A percentile compares a stretch with the other conserved stretches of the same genome.
Evolutionary conservation across 2,888 invertebrate genomes (phyloP).

Genomic region (Desoria tigrina): DNA sequence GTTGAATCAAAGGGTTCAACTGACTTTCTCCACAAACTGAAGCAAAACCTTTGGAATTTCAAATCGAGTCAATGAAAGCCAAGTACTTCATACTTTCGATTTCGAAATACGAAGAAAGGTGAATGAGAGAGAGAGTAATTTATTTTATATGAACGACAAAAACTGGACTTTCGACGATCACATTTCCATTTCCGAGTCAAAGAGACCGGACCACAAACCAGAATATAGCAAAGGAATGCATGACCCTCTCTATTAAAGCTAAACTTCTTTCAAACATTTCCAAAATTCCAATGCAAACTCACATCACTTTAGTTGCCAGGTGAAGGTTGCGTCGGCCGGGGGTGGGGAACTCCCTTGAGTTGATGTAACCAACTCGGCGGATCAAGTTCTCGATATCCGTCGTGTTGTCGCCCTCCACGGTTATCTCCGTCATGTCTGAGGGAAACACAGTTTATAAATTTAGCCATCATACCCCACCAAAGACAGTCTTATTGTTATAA

Average conservation of each 20-base stretch:
- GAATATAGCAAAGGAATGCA: neutral
- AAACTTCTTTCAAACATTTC: too few species aligned
- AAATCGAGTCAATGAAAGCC: too few species aligned
- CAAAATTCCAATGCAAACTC: constrained; percentile 55
- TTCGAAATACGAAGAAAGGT: too few species aligned
- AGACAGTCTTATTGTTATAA: neutral
- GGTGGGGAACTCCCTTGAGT: constrained; percentile 88
- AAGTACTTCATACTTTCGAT: too few species aligned
- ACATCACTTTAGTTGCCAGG: constrained; percentile 77
- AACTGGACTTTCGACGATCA: too few species aligned
- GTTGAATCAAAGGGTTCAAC: too few species aligned
- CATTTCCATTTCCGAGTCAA: too few species aligned
- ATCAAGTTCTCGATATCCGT: constrained; percentile 84
- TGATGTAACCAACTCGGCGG: constrained; percentile 75
- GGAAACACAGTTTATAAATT: constrained; percentile 30
- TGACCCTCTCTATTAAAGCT: neutral
- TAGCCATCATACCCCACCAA: neutral
- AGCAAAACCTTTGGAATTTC: too few species aligned
- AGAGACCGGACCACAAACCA: constrained; percentile 5
- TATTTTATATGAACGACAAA: too few species aligned
- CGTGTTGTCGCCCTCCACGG: constrained; percentile 86
- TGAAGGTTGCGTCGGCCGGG: constrained; percentile 87
- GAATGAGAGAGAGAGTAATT: too few species aligned
- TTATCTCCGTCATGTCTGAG: constrained; percentile 80
- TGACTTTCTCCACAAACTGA: too few species aligned